A percentile compares a stretch with the other conserved stretches of the same genome.
phyloP scores from a whole-genome alignment of 1,140 invertebrate genomes.

The Drosophila pachea region DNA sequence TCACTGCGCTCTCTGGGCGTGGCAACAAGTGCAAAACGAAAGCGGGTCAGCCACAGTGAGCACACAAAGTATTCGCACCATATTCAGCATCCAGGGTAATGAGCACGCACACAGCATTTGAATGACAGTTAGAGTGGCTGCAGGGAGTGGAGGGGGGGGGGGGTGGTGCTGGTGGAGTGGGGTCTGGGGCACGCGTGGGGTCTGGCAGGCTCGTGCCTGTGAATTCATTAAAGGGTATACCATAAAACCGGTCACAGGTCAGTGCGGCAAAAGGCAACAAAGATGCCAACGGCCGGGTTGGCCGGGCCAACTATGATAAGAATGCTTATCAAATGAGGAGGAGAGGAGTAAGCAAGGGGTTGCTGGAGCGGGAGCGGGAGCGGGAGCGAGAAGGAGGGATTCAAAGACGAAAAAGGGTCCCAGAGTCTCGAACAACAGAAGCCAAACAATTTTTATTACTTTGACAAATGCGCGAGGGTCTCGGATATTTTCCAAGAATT shows the following conservation, averaged over 20 bases:
- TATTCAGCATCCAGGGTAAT: slow-evolving; percentile 59
- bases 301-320: slow-evolving; percentile 36
- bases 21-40: slow-evolving; percentile 58
- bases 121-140: not conserved
- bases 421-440: slow-evolving; percentile 33
- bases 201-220: slow-evolving; percentile 51
- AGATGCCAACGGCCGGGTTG: slow-evolving; percentile 17
- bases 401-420: slow-evolving; percentile 25
- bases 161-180: not conserved
- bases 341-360: not conserved
- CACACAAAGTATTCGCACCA: slow-evolving; percentile 38
- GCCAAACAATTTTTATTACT: slow-evolving; percentile 73
- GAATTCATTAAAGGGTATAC: slow-evolving; percentile 63
- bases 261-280: slow-evolving; percentile 33
- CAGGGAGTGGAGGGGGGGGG: not conserved
- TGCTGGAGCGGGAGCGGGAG: not conserved
- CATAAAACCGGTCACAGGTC: slow-evolving; percentile 50
- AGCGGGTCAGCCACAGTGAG: slow-evolving; percentile 38
- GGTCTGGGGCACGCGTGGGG: too few relatives aligned
- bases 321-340: slow-evolving; percentile 38
- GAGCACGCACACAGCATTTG: slow-evolving; percentile 37
- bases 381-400: not conserved
- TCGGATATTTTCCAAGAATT: slow-evolving; percentile 62
- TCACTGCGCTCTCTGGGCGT: not conserved
- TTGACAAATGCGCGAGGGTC: slow-evolving; percentile 61